These are phyloP conservation scores for Acanthornis magna DNA, from an alignment of 2,797 vertebrate species.

Conservation along the genomic window DNA sequence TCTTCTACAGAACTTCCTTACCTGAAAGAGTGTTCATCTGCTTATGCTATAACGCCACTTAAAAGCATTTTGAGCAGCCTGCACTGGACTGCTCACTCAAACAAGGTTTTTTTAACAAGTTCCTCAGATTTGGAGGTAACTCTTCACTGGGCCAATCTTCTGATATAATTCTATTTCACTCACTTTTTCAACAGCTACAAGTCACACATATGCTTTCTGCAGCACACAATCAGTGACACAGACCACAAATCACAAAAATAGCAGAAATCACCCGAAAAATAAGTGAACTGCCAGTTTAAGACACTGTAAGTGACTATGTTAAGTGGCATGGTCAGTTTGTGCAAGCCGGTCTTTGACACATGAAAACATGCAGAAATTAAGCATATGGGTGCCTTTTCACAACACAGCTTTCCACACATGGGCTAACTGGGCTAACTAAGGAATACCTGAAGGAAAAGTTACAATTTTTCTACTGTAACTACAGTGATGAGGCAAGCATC, in stretches of 20 bases:
- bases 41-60: not conserved
- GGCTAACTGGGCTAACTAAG: not conserved
- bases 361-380: not conserved
- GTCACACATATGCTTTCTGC: not conserved
- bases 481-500: not conserved
- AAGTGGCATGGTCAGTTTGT: not conserved
- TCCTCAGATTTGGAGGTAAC: not conserved
- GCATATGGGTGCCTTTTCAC: not conserved
- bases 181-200: not conserved
- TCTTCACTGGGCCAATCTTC: not conserved
- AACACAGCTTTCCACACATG: not conserved
- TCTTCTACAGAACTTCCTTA: not conserved
- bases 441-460: not conserved
- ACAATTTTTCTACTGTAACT: not conserved
- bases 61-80: not conserved
- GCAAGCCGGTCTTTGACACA: not conserved
- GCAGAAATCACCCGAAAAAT: not conserved
- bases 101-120: not conserved
- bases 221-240: not conserved
- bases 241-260: not conserved
- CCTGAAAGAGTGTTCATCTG: not conserved
- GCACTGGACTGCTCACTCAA: not conserved
- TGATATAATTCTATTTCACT: not conserved
- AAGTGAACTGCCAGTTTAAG: not conserved
- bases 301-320: not conserved